Evolutionary conservation across 2,797 vertebrate species (phyloP).

Genomic region (Coregonus ussuriensis): DNA sequence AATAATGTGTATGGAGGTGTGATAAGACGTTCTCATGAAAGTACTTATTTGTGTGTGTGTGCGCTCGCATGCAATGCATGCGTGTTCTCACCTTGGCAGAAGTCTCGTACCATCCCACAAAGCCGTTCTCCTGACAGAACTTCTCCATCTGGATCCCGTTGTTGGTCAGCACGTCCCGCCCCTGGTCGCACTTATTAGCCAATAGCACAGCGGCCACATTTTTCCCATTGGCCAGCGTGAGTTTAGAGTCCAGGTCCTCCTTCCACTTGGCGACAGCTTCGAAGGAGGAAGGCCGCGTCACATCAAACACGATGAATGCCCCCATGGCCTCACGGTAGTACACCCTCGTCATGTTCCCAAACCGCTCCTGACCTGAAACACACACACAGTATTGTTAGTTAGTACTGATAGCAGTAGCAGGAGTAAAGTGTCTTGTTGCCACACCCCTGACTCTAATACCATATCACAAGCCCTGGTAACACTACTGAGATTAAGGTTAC

Average conservation of each 20-base stretch:
- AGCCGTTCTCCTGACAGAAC: conserved; percentile 96
- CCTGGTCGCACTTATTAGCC: conserved; percentile 98
- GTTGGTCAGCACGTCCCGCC: conserved; percentile 86
- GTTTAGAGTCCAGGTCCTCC: conserved; percentile 96
- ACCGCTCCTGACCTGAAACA: conserved; percentile 91
- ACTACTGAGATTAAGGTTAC: neutral
- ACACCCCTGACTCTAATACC: too few relatives aligned
- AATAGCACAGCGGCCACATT: conserved; percentile 90
- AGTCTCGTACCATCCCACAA: conserved; percentile 95
- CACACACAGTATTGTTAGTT: neutral
- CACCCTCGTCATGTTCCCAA: conserved; percentile 98
- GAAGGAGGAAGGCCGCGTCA: conserved; percentile 92
- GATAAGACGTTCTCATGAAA: neutral
- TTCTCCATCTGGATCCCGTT: conserved; percentile 96
- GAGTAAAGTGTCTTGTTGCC: conserved; percentile 59
- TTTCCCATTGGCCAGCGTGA: conserved; percentile 92
- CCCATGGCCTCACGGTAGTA: conserved; percentile 99
- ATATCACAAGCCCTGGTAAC: too few relatives aligned
- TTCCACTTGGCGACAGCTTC: conserved; percentile 98
- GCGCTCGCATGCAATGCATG: conserved; percentile 4
- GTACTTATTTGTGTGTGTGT: neutral
- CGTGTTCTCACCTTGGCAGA: conserved; percentile 90
- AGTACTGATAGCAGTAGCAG: conserved; percentile 65
- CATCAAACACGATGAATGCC: conserved; percentile 97
- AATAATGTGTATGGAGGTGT: conserved; percentile 13